phyloP scores from a whole-genome alignment of 2,113 vertebrate species.

The Copsychus sechellarum region DNA sequence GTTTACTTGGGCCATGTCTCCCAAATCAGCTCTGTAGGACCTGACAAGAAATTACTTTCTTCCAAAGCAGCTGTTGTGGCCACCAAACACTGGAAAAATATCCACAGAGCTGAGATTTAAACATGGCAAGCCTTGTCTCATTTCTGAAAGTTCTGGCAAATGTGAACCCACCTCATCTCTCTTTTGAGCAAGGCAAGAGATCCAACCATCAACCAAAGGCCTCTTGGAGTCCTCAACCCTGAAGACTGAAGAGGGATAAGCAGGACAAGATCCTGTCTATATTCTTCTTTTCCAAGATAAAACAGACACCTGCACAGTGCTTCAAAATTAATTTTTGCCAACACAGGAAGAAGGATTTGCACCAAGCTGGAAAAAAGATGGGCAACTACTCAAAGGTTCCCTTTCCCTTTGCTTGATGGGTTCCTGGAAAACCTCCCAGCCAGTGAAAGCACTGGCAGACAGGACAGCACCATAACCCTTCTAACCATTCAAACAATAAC shows the following conservation, averaged over 20 bases:
- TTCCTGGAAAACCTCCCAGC: not conserved
- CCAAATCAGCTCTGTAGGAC: not conserved
- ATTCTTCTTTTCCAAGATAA: not conserved
- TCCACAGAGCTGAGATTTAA: not conserved
- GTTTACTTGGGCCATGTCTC: not conserved
- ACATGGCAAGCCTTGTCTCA: not conserved
- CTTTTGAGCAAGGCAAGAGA: not conserved
- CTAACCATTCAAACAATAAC: not conserved
- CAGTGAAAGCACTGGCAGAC: not conserved
- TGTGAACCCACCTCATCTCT: not conserved
- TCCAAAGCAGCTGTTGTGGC: not conserved
- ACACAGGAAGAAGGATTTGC: not conserved
- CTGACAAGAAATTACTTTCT: not conserved
- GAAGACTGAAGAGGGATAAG: not conserved
- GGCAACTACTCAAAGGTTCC: not conserved
- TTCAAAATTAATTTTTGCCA: not conserved
- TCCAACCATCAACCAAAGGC: not conserved
- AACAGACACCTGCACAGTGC: not conserved
- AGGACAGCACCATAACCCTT: not conserved
- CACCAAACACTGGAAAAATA: not conserved
- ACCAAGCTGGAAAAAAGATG: not conserved
- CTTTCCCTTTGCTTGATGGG: not conserved
- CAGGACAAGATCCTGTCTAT: not conserved
- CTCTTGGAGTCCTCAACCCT: not conserved
- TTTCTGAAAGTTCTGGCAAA: not conserved